Evolutionary conservation across 1,140 invertebrate genomes (phyloP).

Genomic region (Cataglyphis hispanica): DNA sequence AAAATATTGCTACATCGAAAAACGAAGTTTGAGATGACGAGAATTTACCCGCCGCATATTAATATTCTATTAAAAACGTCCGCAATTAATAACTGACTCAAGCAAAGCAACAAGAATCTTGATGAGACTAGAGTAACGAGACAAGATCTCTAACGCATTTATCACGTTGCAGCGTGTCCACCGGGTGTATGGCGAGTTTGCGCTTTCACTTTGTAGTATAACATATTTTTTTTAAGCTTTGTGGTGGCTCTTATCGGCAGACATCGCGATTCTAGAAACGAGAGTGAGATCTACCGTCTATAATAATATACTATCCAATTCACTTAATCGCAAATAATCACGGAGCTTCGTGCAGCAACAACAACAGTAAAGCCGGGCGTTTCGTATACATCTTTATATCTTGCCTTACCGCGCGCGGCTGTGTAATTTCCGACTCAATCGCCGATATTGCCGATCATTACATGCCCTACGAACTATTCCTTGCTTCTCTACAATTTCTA

Average conservation of each 20-base stretch:
- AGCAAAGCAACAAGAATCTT: not conserved
- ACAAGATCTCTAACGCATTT: not conserved
- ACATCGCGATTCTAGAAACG: constrained; percentile 47
- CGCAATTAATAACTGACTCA: constrained; percentile 6
- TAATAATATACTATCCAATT: constrained; percentile 71
- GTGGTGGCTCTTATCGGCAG: constrained; percentile 43
- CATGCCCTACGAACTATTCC: constrained; percentile 54
- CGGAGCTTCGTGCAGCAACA: constrained; percentile 49
- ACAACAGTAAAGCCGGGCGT: constrained; percentile 53
- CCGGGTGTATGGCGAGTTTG: not conserved
- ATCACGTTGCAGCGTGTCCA: not conserved
- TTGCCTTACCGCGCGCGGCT: not conserved
- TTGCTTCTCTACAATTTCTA: constrained; percentile 53
- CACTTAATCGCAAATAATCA: constrained; percentile 72
- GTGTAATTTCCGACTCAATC: constrained; percentile 63
- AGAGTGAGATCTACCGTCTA: constrained; percentile 23
- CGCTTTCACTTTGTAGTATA: constrained; percentile 7
- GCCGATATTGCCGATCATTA: constrained; percentile 56
- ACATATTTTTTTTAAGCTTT: constrained; percentile 30
- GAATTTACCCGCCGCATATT: not conserved
- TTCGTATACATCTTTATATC: constrained; percentile 52
- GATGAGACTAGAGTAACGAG: not conserved
- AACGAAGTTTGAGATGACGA: not conserved
- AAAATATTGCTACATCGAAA: not conserved
- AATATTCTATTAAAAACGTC: not conserved